These are phyloP conservation scores for Macrosteles quadrilineatus DNA, from an alignment of 1,140 invertebrate species.

Conservation along the genomic window DNA sequence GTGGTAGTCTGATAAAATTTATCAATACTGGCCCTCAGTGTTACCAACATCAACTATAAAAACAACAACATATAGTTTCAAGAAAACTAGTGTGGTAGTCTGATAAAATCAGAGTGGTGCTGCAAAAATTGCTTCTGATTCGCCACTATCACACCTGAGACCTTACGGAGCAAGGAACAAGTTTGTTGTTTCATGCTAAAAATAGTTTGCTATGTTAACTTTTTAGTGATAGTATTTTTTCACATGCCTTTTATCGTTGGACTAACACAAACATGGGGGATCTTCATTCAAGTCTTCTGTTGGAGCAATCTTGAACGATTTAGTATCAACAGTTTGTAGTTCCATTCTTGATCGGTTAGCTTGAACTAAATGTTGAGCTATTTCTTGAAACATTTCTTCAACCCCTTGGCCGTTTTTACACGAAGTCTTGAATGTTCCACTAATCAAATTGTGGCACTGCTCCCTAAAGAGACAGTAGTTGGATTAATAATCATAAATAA, in stretches of 20 bases:
- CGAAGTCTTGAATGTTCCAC: slow-evolving; percentile 85
- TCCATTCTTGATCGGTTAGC: slow-evolving; percentile 79
- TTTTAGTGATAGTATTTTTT: neutral
- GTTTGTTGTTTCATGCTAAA: no score
- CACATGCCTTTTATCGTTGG: no score
- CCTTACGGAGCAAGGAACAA: no score
- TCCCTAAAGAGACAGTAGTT: slow-evolving; percentile 62
- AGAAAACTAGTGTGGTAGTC: no score
- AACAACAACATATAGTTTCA: no score
- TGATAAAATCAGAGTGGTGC: no score
- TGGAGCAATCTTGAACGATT: slow-evolving; percentile 74
- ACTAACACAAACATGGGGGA: slow-evolving; percentile 66
- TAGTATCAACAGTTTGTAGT: slow-evolving; percentile 73
- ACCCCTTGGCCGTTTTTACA: slow-evolving; percentile 87
- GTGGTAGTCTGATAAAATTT: no score
- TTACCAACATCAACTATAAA: no score
- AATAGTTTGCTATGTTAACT: neutral
- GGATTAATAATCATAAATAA: slow-evolving; percentile 7
- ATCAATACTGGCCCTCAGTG: no score
- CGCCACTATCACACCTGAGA: no score
- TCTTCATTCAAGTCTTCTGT: slow-evolving; percentile 56
- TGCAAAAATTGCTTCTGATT: no score
- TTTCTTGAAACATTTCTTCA: slow-evolving; percentile 88
- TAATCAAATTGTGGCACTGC: slow-evolving; percentile 89
- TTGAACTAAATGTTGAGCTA: slow-evolving; percentile 75